Base-by-base conservation (phyloP, 2,888 invertebrate species). In the Cheilosia impressa region DNA sequence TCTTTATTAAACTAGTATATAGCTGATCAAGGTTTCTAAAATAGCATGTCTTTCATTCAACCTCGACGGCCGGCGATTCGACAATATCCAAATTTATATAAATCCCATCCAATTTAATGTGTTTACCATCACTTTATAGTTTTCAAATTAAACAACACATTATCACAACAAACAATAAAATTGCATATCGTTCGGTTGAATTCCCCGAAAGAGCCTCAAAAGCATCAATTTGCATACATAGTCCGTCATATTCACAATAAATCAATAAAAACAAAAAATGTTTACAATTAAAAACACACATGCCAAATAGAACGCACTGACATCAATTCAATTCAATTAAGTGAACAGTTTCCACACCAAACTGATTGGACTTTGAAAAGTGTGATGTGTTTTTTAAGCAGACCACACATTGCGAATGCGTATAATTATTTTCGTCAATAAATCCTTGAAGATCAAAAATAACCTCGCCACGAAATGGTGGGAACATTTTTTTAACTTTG, bases 371-470 rank as follows among this genome's bases (percentile, higher is more conserved):
- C 43, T 68, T 68, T 55, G 53, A 19, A 24, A 15, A 50, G 13
- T 41, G 31, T 31, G 45, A 13, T 57, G 10, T 19, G 10, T 19
- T 58, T 41, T 41, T 58, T 58, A 5, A 17, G 7, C 38, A 41
- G 2, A 58, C 19, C 38, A 15, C 31, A 10, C 57, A 57, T 1
- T 38, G 45, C 17, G 24, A 45, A 17, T 17, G 45, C 3, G 19
- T 47, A 45, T 19, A 27, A 62, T 50, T 50, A 34, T 34, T 47
- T 17, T 62, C 27, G 19, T 52, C 65, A 52, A 52, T 22, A 15
- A 50, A 52, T 43, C 68, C 68, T 68, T 68, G 68, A 68, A 19
- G 27, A 5, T 43, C 66, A 22, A 3, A 66, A 65, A 66, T 66
- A 68, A 24, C 27, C 31, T 13, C 34, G 19, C 41, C 15, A 45